Percentiles rank a stretch among this genome's conserved stretches.
phyloP scores from a whole-genome alignment of 2,888 invertebrate species.

The Brenthis daphne region DNA sequence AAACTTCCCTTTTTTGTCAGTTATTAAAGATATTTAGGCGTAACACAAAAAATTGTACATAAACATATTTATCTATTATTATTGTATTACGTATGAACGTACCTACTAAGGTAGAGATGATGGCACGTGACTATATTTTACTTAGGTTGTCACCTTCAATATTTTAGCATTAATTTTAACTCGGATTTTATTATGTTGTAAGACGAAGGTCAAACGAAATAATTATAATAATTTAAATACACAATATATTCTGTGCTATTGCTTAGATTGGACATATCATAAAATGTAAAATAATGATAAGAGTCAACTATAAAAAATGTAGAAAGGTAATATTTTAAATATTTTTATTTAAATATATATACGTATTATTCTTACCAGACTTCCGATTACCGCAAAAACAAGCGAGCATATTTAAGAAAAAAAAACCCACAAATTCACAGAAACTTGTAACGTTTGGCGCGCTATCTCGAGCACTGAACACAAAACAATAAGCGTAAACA shows the following conservation, averaged over 20 bases:
- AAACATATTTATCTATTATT: neutral
- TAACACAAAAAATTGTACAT: too few relatives aligned
- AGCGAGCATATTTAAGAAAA: constrained; percentile 48
- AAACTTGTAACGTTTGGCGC: constrained; percentile 63
- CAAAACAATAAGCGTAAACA: constrained; percentile 61
- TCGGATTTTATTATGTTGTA: constrained; percentile 9
- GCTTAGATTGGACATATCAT: neutral
- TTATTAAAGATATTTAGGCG: too few relatives aligned
- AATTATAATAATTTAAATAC: constrained; percentile 8
- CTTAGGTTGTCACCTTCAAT: constrained; percentile 20
- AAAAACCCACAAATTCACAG: constrained; percentile 48
- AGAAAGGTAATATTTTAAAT: too few relatives aligned
- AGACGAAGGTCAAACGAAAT: constrained; percentile 20
- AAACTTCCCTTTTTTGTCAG: too few relatives aligned
- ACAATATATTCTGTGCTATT: neutral
- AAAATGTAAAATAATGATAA: too few relatives aligned
- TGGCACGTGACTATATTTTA: constrained; percentile 5
- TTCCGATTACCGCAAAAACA: constrained; percentile 49
- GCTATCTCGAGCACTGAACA: constrained; percentile 71
- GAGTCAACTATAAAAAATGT: too few relatives aligned
- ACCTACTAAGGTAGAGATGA: constrained; percentile 13
- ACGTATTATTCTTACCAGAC: constrained; percentile 40
- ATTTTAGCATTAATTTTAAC: constrained; percentile 25
- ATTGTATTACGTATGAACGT: neutral
- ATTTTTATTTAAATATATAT: neutral